A percentile compares a stretch with the other conserved stretches of the same genome.
Conservation (phyloP, 2,797 vertebrate species). For the Acrossocheilus fasciatus region DNA sequence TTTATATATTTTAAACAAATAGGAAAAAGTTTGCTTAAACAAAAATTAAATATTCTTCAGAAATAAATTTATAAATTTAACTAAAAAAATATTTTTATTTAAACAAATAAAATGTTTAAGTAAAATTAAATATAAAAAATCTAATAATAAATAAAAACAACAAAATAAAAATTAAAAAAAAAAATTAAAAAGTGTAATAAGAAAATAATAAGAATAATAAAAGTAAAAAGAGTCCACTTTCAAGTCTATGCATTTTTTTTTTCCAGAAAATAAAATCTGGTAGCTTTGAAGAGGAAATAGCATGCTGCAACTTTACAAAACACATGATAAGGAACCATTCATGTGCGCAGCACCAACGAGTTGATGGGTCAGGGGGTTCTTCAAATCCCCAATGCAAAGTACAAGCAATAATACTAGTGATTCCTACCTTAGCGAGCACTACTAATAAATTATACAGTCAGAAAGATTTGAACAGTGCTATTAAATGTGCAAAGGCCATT, state of each 20-base stretch:
- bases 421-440: neutral
- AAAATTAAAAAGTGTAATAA: neutral
- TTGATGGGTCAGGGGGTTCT: neutral
- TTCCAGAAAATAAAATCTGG: neutral
- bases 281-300: neutral
- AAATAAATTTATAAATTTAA: too few species aligned
- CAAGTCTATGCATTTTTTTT: neutral
- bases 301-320: neutral
- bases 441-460: constrained; percentile 15
- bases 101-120: too few species aligned
- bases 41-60: too few species aligned
- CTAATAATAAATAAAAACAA: neutral
- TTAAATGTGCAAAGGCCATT: constrained; percentile 27
- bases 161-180: neutral
- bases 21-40: neutral
- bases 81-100: too few species aligned
- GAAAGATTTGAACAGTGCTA: constrained; percentile 10
- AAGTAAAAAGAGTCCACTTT: neutral
- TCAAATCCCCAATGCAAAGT: neutral
- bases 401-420: neutral
- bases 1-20: too few species aligned
- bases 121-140: too few species aligned
- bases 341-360: neutral
- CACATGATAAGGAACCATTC: neutral
- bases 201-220: neutral